Evolutionary conservation across 2,113 vertebrate genomes (phyloP).

Genomic region (Proteles cristata): DNA sequence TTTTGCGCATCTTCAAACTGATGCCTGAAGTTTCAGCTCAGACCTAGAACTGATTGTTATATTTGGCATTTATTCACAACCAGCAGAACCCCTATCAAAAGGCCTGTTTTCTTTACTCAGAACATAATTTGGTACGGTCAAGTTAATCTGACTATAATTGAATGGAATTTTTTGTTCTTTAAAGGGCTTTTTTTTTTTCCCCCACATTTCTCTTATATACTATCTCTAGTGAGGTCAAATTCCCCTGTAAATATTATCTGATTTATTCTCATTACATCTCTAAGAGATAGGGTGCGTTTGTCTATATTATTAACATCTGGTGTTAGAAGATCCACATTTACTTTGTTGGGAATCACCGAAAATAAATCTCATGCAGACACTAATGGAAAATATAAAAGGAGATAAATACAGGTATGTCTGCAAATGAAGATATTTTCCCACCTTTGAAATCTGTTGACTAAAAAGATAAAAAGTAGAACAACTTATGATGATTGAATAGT

Average conservation of each 20-base stretch:
- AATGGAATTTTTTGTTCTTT: constrained; percentile 76
- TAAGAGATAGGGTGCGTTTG: constrained; percentile 57
- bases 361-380: constrained; percentile 77
- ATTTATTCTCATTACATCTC: constrained; percentile 64
- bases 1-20: not conserved
- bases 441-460: constrained; percentile 81
- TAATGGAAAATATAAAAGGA: constrained; percentile 77
- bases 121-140: constrained; percentile 49
- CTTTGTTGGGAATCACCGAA: constrained; percentile 68
- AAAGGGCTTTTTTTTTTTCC: constrained; percentile 36
- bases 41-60: constrained; percentile 61
- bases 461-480: constrained; percentile 80
- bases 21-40: not conserved
- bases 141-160: constrained; percentile 70
- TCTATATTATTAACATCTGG: constrained; percentile 73
- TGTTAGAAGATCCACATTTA: constrained; percentile 66
- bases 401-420: constrained; percentile 79
- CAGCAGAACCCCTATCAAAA: constrained; percentile 49
- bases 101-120: not conserved
- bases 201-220: not conserved
- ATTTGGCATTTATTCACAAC: constrained; percentile 71
- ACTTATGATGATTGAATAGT: constrained; percentile 80
- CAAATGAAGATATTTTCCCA: constrained; percentile 80
- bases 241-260: constrained; percentile 68
- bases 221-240: constrained; percentile 49